Base-by-base conservation (phyloP, 2,797 vertebrate species). In the Urocyon cinereoargenteus region DNA sequence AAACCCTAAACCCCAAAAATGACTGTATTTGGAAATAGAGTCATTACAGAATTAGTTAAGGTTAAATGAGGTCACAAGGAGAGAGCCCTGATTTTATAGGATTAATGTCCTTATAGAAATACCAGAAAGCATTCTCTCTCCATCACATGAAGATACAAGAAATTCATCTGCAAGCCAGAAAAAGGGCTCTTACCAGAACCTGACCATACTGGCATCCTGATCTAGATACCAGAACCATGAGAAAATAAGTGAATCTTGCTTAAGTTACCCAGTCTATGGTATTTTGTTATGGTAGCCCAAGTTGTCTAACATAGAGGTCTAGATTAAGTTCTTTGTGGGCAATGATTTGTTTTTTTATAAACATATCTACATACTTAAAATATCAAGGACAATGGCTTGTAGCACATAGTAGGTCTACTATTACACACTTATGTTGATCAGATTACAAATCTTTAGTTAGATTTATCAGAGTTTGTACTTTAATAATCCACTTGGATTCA, bases 321-420 rank as follows among this genome's bases (percentile, higher is more conserved):
- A 89, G 28, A 70, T 70, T 83, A 70, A 94, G 40, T 31, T 70
- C 10, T 62, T 70, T 79, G 28, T 78, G 78, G 36, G 31, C 28
- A 57, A 82, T 7, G n/a, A 40, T 40, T 73, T n/a, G n/a, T 18
- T 7, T 75, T 53, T 55, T 57, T 61, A 21, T 61, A 55, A 75
- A 59, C 7, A 64, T 64, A 19, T 84, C 86, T 49, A 19, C 22
- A 62, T 31, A 26, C 11, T 89, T 77, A 62, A 95, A 51, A 85
- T 73, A 91, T 78, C 34, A 70, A 78, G 22, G 21, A 55, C 14
- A 77, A 28, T 45, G 81, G 0, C 9, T n/a, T 83, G 2, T 0
- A 11, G 2, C 0, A 11, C 2, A 22, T 36, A 57, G 3, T 14
- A 57, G 31, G 11, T n/a, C 22, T 1, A n/a, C 22, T 24, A 49